Conservation (phyloP, 1,140 invertebrate genomes). For the Carcinoscorpius rotundicauda region DNA sequence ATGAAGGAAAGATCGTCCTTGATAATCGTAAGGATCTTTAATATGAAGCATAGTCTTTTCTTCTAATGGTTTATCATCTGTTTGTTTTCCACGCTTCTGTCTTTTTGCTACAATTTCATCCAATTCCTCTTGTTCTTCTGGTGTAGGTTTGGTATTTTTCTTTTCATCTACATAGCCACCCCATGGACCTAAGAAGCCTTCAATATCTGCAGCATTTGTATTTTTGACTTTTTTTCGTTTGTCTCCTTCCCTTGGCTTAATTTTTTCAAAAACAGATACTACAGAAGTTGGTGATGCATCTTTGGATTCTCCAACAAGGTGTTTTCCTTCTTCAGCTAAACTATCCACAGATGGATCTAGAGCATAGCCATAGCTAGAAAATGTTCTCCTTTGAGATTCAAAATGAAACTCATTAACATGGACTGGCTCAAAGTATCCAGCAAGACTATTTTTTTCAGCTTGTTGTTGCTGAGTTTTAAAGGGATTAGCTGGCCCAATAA, state of each 20-base stretch:
- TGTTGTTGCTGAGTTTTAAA: conserved; percentile 77
- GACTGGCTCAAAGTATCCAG: conserved; percentile 88
- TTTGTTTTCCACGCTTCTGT: conserved; percentile 61
- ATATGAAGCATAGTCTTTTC: conserved; percentile 93
- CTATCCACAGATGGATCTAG: conserved; percentile 35
- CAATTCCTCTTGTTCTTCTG: conserved; percentile 80
- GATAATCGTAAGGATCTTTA: conserved; percentile 90
- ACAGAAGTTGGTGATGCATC: conserved; percentile 11
- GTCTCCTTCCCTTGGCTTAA: conserved; percentile 47
- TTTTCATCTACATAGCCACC: conserved; percentile 85
- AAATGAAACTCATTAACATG: conserved; percentile 96
- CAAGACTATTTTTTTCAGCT: conserved; percentile 76
- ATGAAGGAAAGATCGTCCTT: conserved; percentile 88
- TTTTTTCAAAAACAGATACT: conserved; percentile 72
- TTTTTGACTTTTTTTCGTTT: conserved; percentile 87
- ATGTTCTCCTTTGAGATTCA: conserved; percentile 93
- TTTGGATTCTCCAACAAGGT: conserved; percentile 5
- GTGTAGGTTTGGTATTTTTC: conserved; percentile 37
- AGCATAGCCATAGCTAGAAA: conserved; percentile 43
- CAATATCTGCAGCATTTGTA: conserved; percentile 79
- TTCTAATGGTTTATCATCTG: conserved; percentile 76
- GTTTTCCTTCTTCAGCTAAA: background rate
- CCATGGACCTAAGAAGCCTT: conserved; percentile 95
- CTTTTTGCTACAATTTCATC: conserved; percentile 91
- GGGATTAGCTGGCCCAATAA: conserved; percentile 80